Conservation (phyloP, 1,140 invertebrate genomes). For the Cylas formicarius region DNA sequence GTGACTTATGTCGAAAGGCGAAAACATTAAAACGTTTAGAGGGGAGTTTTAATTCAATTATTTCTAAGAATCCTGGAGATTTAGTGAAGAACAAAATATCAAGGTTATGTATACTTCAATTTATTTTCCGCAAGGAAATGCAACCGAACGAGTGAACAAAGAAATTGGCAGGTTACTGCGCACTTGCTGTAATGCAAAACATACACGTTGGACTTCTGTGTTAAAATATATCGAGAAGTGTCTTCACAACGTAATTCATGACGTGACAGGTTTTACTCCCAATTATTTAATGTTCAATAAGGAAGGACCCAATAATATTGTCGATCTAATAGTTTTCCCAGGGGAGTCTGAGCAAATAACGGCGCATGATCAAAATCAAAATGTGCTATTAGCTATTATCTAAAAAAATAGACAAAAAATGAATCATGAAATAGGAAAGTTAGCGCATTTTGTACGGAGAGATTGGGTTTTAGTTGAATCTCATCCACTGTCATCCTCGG, state of each 20-base stretch:
- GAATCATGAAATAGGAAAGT: too few relatives aligned
- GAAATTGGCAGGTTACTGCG: conserved; percentile 10
- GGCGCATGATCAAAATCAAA: too few relatives aligned
- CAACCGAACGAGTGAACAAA: conserved; percentile 4
- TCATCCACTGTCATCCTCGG: too few relatives aligned
- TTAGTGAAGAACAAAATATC: background rate
- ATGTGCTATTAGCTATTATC: too few relatives aligned
- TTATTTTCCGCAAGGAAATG: conserved; percentile 10
- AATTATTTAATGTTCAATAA: too few relatives aligned
- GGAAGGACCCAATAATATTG: too few relatives aligned
- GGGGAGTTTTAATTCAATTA: background rate
- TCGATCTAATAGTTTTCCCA: too few relatives aligned
- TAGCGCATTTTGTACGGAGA: too few relatives aligned
- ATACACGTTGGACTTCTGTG: conserved; percentile 7
- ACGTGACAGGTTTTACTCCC: conserved; percentile 6
- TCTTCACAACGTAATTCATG: conserved; percentile 5
- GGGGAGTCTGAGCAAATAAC: too few relatives aligned
- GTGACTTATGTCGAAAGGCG: conserved; percentile 10
- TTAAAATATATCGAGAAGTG: conserved; percentile 1
- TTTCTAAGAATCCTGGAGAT: background rate
- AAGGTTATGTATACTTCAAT: conserved; percentile 4
- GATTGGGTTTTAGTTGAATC: too few relatives aligned
- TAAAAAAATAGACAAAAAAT: too few relatives aligned
- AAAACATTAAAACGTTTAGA: background rate
- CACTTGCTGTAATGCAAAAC: conserved; percentile 7